Evolutionary conservation across 2,888 invertebrate genomes (phyloP).

Genomic region (Hylaea fasciaria): DNA sequence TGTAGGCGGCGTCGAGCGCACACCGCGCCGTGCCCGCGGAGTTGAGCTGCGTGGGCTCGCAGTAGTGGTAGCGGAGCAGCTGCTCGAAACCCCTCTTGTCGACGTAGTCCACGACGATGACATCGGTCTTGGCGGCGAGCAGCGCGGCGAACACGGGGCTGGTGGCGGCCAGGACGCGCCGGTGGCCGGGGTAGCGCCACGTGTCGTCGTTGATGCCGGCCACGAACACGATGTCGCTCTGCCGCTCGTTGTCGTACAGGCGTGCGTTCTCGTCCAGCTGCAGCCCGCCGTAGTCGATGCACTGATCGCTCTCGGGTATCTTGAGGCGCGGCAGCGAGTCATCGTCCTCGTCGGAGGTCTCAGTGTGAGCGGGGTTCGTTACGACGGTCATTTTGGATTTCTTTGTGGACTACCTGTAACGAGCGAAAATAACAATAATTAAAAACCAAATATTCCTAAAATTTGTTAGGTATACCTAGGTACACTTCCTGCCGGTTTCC

Average conservation of each 20-base stretch:
- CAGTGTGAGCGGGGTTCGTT: conserved; percentile 72
- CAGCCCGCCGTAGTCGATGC: conserved; percentile 44
- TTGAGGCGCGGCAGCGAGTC: conserved; percentile 35
- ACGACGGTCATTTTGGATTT: conserved; percentile 75
- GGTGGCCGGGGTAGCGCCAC: conserved; percentile 89
- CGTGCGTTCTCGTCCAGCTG: conserved; percentile 61
- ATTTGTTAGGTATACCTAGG: no score
- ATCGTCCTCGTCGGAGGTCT: conserved; percentile 66
- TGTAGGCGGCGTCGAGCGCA: conserved; percentile 90
- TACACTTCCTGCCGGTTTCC: conserved; percentile 47
- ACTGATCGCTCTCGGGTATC: conserved; percentile 43
- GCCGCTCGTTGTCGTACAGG: conserved; percentile 82
- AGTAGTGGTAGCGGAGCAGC: conserved; percentile 87
- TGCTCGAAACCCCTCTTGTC: conserved; percentile 88
- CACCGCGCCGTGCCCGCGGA: conserved; percentile 87
- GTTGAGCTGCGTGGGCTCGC: conserved; percentile 85
- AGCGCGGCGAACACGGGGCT: conserved; percentile 88
- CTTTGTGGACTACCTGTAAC: conserved; percentile 60
- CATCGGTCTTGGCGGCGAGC: conserved; percentile 71
- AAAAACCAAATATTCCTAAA: no score
- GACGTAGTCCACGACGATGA: conserved; percentile 84
- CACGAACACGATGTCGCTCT: conserved; percentile 86
- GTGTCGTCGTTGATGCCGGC: conserved; percentile 87
- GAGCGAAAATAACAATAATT: conserved; percentile 32
- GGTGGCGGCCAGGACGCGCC: conserved; percentile 85